A percentile compares a stretch with the other conserved stretches of the same genome.
Conservation (phyloP, 2,113 vertebrate genomes). For the Percopsis transmontana region DNA sequence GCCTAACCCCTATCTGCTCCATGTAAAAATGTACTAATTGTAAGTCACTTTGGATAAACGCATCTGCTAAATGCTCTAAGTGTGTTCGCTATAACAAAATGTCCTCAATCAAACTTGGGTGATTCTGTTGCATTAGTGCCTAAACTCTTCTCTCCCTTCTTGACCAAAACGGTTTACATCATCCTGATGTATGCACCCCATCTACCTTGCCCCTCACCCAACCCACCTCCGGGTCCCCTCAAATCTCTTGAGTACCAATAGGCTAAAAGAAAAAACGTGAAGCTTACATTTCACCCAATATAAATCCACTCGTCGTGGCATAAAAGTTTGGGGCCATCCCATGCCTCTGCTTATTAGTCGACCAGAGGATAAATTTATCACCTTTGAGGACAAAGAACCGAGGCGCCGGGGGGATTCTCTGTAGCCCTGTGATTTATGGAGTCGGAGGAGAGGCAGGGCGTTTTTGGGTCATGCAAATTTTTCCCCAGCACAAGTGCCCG, state of each 20-base stretch:
- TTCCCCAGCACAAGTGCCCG: slow-evolving; percentile 23
- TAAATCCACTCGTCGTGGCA: slow-evolving; percentile 62
- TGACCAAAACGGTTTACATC: too few species aligned
- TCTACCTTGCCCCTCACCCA: background rate
- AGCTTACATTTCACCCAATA: slow-evolving; percentile 47
- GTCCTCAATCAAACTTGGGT: too few species aligned
- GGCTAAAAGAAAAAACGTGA: slow-evolving; percentile 52
- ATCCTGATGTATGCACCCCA: background rate
- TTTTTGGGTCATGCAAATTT: slow-evolving; percentile 79
- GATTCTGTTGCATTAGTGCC: too few species aligned
- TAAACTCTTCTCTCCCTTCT: too few species aligned
- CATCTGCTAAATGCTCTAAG: too few species aligned
- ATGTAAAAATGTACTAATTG: too few species aligned
- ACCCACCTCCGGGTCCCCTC: background rate
- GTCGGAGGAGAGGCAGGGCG: slow-evolving; percentile 52
- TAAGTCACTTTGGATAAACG: too few species aligned
- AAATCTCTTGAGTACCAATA: slow-evolving; percentile 38
- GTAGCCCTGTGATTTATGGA: slow-evolving; percentile 69
- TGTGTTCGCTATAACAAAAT: slow-evolving; percentile 53
- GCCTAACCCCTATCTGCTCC: too few species aligned
- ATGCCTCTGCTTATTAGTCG: slow-evolving; percentile 67
- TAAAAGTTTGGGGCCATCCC: slow-evolving; percentile 57
- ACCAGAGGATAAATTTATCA: slow-evolving; percentile 72
- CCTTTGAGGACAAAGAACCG: slow-evolving; percentile 39
- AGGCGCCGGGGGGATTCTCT: slow-evolving; percentile 51